phyloP scores from a whole-genome alignment of 2,113 vertebrate species.

The Delphinus delphis region DNA sequence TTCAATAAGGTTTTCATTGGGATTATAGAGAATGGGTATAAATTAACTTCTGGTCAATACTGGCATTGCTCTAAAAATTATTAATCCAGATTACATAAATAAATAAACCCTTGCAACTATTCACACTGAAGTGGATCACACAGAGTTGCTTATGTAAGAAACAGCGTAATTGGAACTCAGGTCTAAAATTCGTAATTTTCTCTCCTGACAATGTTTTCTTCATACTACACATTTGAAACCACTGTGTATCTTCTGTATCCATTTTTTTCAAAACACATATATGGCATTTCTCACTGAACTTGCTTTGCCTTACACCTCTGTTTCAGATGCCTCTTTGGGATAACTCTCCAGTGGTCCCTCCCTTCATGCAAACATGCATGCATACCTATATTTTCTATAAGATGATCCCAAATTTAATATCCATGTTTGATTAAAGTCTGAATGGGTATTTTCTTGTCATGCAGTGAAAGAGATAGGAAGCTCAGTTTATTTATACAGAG shows the following conservation, averaged over 20 bases:
- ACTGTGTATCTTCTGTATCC: not conserved
- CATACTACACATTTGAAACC: not conserved
- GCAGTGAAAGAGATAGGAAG: not conserved
- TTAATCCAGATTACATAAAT: not conserved
- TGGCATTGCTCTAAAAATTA: not conserved
- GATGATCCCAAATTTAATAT: not conserved
- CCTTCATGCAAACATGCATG: not conserved
- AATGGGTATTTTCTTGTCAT: not conserved
- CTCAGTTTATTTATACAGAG: not conserved
- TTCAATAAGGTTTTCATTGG: not conserved
- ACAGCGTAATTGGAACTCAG: not conserved
- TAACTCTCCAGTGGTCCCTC: not conserved
- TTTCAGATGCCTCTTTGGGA: not conserved
- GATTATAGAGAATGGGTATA: not conserved
- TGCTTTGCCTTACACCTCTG: not conserved
- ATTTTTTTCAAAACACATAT: not conserved
- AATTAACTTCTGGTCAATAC: not conserved
- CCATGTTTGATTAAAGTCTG: not conserved
- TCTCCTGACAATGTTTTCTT: not conserved
- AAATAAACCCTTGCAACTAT: not conserved
- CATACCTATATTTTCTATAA: not conserved
- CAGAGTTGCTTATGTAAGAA: not conserved
- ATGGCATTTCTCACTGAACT: not conserved
- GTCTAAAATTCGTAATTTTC: not conserved
- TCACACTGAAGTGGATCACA: not conserved